phyloP scores from a whole-genome alignment of 2,797 vertebrate genomes.

The Hozukius guyotensis region DNA sequence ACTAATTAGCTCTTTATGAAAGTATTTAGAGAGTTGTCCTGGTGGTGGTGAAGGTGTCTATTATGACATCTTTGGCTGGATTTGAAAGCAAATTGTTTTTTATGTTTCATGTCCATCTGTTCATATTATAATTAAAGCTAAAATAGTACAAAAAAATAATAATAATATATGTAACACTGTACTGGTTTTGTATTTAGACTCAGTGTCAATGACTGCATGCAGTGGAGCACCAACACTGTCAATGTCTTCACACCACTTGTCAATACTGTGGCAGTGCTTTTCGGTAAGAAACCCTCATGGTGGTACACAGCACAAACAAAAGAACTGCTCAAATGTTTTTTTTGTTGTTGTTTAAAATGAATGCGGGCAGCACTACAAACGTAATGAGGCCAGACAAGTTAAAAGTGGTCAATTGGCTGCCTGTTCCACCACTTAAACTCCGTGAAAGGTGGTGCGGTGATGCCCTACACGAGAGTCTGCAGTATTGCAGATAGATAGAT shows the following conservation, averaged over 20 bases:
- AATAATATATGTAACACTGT: neutral
- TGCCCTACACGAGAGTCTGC: neutral
- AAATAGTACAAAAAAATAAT: neutral
- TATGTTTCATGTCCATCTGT: neutral
- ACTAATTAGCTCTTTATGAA: constrained; percentile 48
- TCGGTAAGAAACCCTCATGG: neutral
- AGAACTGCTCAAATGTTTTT: constrained; percentile 14
- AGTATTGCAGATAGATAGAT: neutral
- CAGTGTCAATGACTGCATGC: neutral
- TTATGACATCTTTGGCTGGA: neutral
- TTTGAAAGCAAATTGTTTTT: neutral
- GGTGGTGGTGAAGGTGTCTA: constrained; percentile 3
- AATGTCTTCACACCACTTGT: constrained; percentile 9
- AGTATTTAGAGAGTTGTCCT: constrained; percentile 15
- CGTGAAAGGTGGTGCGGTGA: neutral
- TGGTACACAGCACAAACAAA: constrained; percentile 20
- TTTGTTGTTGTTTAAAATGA: constrained; percentile 24
- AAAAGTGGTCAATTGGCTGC: constrained; percentile 36
- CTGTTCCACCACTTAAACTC: constrained; percentile 35
- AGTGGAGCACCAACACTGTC: constrained; percentile 11
- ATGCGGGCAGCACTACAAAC: constrained; percentile 10
- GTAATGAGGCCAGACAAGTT: constrained; percentile 58
- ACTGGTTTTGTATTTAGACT: neutral
- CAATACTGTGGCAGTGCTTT: neutral
- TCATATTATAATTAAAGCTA: neutral